phyloP scores from a whole-genome alignment of 92 coral and sea anemone species.

The Meandrina meandrites region DNA sequence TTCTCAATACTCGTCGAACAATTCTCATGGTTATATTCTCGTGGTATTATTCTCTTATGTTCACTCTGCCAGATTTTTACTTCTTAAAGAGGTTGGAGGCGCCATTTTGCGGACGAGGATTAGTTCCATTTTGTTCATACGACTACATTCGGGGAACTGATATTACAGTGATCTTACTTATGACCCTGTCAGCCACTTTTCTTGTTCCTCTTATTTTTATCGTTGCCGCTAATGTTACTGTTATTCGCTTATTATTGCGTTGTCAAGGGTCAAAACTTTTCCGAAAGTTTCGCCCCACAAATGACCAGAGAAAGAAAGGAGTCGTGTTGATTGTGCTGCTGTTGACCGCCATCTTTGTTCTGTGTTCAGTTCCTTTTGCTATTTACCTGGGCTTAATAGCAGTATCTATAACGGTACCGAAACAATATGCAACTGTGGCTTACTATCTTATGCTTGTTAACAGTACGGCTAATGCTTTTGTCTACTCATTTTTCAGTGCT shows the following conservation, averaged over 20 bases:
- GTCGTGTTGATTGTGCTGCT: constrained; percentile 72
- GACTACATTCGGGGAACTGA: constrained; percentile 62
- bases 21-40: constrained; percentile 69
- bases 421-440: constrained; percentile 53
- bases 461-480: constrained; percentile 84
- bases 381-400: constrained; percentile 55
- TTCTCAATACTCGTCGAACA: constrained; percentile 62
- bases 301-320: constrained; percentile 40
- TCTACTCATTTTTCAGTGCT: constrained; percentile 83
- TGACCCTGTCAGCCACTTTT: constrained; percentile 71
- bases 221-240: constrained; percentile 65
- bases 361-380: constrained; percentile 81
- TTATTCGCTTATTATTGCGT: constrained; percentile 52
- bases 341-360: constrained; percentile 75
- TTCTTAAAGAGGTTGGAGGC: constrained; percentile 57
- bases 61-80: constrained; percentile 79
- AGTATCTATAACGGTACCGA: constrained; percentile 46
- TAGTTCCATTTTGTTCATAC: constrained; percentile 61
- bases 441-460: constrained; percentile 86
- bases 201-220: constrained; percentile 70
- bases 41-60: constrained; percentile 81
- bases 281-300: constrained; percentile 26
- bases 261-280: constrained; percentile 43
- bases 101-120: constrained; percentile 62
- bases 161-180: constrained; percentile 44